Evolutionary conservation across 2,797 vertebrate species (phyloP).

Genomic region (Poeciliopsis paucimaculata): DNA sequence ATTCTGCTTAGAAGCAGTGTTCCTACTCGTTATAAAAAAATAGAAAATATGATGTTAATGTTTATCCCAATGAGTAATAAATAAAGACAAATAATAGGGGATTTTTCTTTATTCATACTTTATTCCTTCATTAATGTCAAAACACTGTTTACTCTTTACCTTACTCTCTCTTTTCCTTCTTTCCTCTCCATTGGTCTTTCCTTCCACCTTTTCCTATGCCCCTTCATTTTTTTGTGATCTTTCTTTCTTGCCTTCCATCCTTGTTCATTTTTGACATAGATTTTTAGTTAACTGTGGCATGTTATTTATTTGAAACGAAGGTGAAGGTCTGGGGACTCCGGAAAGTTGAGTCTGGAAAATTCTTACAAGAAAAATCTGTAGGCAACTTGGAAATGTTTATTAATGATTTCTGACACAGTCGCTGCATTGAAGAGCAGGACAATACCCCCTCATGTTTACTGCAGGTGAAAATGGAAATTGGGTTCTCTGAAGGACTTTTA

Average conservation of each 20-base stretch:
- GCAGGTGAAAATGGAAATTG: constrained; percentile 43
- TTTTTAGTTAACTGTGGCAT: background rate
- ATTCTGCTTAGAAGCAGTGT: background rate
- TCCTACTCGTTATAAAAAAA: background rate
- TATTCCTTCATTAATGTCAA: background rate
- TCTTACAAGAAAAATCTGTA: background rate
- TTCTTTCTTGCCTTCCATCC: background rate
- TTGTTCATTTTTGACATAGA: background rate
- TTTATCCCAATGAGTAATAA: background rate
- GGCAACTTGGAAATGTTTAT: background rate
- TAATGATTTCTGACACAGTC: constrained; percentile 39
- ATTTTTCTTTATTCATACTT: background rate
- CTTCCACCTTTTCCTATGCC: background rate
- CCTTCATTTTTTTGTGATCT: background rate
- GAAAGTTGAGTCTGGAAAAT: background rate
- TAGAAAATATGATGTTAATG: background rate
- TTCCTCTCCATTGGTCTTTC: background rate
- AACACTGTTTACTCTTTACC: background rate
- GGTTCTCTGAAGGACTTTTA: constrained; percentile 13
- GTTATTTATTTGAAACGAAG: background rate
- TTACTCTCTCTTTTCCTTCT: background rate
- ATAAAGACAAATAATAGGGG: background rate
- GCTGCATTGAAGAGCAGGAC: constrained; percentile 22
- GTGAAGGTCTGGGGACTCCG: background rate
- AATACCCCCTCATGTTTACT: constrained; percentile 33